Conservation (phyloP, 2,888 invertebrate species). For the Cryptocephalus primarius region DNA sequence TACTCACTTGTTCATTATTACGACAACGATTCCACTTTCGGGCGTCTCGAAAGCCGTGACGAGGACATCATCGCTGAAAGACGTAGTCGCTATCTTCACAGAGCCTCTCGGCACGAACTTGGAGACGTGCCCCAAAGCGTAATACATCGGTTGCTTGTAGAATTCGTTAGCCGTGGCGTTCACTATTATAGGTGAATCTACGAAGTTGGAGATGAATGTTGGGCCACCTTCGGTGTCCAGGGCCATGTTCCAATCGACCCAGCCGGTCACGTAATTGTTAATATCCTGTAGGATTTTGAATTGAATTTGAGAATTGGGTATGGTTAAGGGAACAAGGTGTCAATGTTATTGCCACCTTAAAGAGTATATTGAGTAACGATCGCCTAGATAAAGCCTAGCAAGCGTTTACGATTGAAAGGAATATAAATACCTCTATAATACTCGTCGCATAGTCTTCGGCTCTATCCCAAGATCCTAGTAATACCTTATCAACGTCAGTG, state of each 20-base stretch:
- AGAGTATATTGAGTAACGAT: too few relatives aligned
- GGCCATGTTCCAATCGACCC: conserved; percentile 87
- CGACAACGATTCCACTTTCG: conserved; percentile 35
- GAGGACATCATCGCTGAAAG: conserved; percentile 29
- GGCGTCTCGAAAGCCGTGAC: conserved; percentile 44
- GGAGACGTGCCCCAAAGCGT: conserved; percentile 68
- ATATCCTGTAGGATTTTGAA: conserved; percentile 43
- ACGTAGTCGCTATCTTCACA: conserved; percentile 25
- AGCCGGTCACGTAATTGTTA: conserved; percentile 67
- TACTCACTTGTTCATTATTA: conserved; percentile 46
- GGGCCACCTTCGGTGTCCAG: conserved; percentile 68
- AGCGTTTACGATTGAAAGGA: too few relatives aligned
- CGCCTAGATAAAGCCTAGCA: too few relatives aligned
- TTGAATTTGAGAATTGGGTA: too few relatives aligned
- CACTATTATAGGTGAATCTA: conserved; percentile 70
- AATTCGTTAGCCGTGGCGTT: conserved; percentile 55
- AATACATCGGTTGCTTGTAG: conserved; percentile 83
- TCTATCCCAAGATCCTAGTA: conserved; percentile 52
- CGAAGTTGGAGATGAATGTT: conserved; percentile 65
- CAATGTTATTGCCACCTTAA: too few relatives aligned
- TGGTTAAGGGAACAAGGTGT: too few relatives aligned
- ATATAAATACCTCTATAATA: conserved; percentile 57
- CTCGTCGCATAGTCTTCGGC: conserved; percentile 38
- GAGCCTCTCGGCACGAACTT: conserved; percentile 56
- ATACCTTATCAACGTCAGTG: conserved; percentile 34